Evolutionary conservation across 2,888 invertebrate genomes (phyloP).

Genomic region (Agapetus fuscipes): DNA sequence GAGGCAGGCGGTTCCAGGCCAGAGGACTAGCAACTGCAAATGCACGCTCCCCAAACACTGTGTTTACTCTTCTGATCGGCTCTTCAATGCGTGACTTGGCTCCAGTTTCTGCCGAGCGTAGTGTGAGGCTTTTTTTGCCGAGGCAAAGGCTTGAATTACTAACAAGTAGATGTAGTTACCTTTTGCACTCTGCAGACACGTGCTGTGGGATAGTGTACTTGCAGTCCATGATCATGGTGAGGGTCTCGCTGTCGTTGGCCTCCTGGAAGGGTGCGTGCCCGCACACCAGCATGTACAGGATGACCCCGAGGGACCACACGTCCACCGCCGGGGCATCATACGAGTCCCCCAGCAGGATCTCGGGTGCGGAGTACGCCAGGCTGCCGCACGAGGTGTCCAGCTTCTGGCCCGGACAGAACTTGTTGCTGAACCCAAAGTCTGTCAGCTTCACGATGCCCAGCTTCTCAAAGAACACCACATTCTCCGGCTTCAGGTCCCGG

Average conservation of each 20-base stretch:
- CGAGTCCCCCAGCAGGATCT: constrained; percentile 95
- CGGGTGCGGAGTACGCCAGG: constrained; percentile 97
- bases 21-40: too few relatives aligned
- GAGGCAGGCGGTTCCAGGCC: too few relatives aligned
- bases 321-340: constrained; percentile 99
- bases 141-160: too few relatives aligned
- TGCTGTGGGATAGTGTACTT: constrained; percentile 88
- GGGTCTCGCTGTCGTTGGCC: constrained; percentile 97
- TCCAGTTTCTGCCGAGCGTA: too few relatives aligned
- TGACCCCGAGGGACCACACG: constrained; percentile 98
- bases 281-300: constrained; percentile 96
- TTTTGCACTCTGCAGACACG: constrained; percentile 77
- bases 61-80: too few relatives aligned
- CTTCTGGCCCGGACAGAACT: constrained; percentile 92
- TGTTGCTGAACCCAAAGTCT: constrained; percentile 97
- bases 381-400: constrained; percentile 97
- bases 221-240: constrained; percentile 99
- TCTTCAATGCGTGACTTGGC: too few relatives aligned
- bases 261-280: constrained; percentile 98
- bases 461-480: constrained; percentile 98
- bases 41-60: too few relatives aligned
- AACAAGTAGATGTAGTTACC: too few relatives aligned
- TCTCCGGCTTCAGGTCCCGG: constrained; percentile 97
- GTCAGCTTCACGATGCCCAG: constrained; percentile 95
- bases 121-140: too few relatives aligned